Conservation (phyloP, 2,888 invertebrate species). For the Microctonus aethiopoides region DNA sequence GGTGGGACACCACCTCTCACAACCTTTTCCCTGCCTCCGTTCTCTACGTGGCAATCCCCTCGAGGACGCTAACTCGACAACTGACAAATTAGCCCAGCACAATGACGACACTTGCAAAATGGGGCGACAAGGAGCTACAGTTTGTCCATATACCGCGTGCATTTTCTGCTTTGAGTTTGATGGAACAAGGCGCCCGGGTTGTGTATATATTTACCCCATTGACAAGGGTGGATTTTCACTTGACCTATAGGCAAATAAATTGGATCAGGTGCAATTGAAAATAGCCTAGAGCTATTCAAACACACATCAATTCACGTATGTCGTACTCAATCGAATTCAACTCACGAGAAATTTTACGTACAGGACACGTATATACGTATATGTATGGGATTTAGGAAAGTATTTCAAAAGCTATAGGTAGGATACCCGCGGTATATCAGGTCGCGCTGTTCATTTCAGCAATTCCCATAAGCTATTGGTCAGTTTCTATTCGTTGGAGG, state of each 20-base stretch:
- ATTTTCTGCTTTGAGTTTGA: conserved; percentile 53
- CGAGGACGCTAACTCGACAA: conserved; percentile 67
- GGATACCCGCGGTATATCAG: not conserved
- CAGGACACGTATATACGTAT: not conserved
- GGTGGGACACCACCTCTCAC: conserved; percentile 14
- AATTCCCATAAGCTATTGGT: conserved; percentile 4
- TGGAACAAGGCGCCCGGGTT: conserved; percentile 33
- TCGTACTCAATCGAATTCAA: not conserved
- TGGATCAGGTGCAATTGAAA: conserved; percentile 18
- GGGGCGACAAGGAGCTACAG: conserved; percentile 60
- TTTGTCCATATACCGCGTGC: not conserved
- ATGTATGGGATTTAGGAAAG: not conserved
- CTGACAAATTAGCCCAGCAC: conserved; percentile 67
- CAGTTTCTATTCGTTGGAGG: conserved; percentile 22
- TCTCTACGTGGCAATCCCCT: conserved; percentile 56
- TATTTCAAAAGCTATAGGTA: not conserved
- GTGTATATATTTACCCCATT: not conserved
- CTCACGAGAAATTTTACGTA: not conserved
- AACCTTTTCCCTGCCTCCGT: conserved; percentile 38
- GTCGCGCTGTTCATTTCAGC: not conserved
- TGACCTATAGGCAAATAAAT: conserved; percentile 13
- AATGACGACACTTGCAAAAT: conserved; percentile 68
- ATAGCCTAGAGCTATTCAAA: not conserved
- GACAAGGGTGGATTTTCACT: conserved; percentile 1
- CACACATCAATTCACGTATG: not conserved